Evolutionary conservation across 2,113 vertebrate species (phyloP).

Genomic region (Oryzias celebensis): DNA sequence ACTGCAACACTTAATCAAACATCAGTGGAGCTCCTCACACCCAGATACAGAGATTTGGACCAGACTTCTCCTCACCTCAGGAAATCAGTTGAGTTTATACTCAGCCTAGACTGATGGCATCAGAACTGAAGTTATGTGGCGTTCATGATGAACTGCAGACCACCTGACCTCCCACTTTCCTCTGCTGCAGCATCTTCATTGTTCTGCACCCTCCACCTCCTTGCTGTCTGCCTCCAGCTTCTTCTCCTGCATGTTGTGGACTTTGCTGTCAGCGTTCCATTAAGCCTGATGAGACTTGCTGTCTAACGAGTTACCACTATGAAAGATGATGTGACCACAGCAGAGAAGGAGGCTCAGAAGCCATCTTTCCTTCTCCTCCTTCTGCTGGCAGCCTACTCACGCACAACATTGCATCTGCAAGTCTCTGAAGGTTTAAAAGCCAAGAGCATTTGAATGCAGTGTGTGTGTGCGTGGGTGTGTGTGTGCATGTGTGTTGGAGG

Average conservation of each 20-base stretch:
- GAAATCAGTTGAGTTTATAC: too few species aligned
- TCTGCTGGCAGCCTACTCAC: slow-evolving; percentile 35
- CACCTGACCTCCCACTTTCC: too few species aligned
- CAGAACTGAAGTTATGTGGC: too few species aligned
- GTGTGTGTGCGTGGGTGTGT: slow-evolving; percentile 12
- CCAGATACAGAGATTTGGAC: too few species aligned
- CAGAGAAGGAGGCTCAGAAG: not conserved
- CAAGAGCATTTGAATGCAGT: slow-evolving; percentile 44
- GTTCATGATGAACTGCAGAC: too few species aligned
- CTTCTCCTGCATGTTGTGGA: slow-evolving; percentile 24
- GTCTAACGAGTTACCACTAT: slow-evolving; percentile 21
- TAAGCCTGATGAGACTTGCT: slow-evolving; percentile 59
- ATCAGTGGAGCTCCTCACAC: too few species aligned
- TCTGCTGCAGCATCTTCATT: too few species aligned
- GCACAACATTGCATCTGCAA: slow-evolving; percentile 57
- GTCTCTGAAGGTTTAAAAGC: slow-evolving; percentile 66
- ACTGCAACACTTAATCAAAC: too few species aligned
- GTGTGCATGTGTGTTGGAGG: slow-evolving; percentile 24
- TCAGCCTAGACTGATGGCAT: too few species aligned
- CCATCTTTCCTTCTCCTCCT: slow-evolving; percentile 11
- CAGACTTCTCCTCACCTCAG: too few species aligned
- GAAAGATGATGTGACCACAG: slow-evolving; percentile 1
- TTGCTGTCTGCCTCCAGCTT: not conserved
- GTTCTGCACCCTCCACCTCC: not conserved
- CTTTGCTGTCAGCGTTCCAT: slow-evolving; percentile 29